Evolutionary conservation across 2,113 vertebrate genomes (phyloP), one percentile per base, ranked within the genome.

Genomic region (Sciurus niger): DNA sequence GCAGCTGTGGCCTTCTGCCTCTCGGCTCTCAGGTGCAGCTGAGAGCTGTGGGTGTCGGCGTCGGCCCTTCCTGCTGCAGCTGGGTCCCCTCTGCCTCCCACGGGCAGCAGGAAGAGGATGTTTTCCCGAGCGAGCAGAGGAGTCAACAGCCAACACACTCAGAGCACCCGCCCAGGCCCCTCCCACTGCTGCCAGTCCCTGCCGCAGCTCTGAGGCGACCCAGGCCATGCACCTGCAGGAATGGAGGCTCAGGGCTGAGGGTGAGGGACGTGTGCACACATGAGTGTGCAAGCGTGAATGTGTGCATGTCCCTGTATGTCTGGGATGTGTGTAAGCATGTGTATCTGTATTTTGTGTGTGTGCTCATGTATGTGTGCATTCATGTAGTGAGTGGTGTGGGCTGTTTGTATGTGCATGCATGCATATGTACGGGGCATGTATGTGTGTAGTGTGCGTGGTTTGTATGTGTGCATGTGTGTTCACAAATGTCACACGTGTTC

Each of bases 61-160:
- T 73, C 77, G 90, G 91, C 72, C 65, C 48, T 95, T 96, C 91
- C 95, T 85, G 90, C 48, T 0, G 1, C 79, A 96, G 78, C 58
- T 18, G 94, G 74, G n/a, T 28, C n/a, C 51, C 48, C n/a, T 2
- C n/a, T 2, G 40, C 0, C 46, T 60, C 70, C 80, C 40, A 0
- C 0, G 10, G 43, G 65, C 46, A 43, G 43, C 78, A 91, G 96
- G 94, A 96, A 96, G 93, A 13, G 25, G 77, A 80, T 90, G 93
- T 93, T 94, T 95, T 60, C 55, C 9, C 0, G 4, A 25, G 22
- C 0, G 0, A 28, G 67, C 32, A 34, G 67, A 0, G 0, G n/a
- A 11, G 70, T 51, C 32, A 78, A 91, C 28, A 51, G 40, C 63
- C 79, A 74, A 34, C 90, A 78, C 20, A 11, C 9, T 4, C 20